Percentiles rank a stretch among this genome's conserved stretches.
Conservation (phyloP, 1,140 invertebrate genomes). For the Halotydeus destructor region DNA sequence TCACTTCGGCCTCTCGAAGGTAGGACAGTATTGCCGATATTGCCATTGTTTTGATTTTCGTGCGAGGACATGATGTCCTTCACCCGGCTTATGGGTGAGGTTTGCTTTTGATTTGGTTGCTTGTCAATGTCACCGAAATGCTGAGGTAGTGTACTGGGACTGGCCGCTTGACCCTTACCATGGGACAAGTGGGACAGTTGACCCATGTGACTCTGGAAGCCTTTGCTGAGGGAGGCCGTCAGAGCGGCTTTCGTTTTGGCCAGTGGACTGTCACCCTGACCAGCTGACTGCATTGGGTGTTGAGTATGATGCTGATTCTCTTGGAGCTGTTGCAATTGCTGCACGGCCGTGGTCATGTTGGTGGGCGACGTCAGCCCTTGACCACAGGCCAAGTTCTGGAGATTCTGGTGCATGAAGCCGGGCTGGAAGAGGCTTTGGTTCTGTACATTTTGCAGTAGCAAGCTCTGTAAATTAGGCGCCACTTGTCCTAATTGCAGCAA, state of each 20-base stretch:
- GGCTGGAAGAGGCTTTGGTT: slow-evolving; percentile 21
- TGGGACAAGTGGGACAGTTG: neutral
- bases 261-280: neutral
- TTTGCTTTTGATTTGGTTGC: neutral
- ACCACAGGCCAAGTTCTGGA: slow-evolving; percentile 18
- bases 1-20: slow-evolving; percentile 9
- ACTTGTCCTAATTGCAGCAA: slow-evolving; percentile 34
- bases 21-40: neutral
- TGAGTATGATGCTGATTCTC: slow-evolving; percentile 40
- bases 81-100: neutral
- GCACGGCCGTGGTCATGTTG: slow-evolving; percentile 38
- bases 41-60: neutral
- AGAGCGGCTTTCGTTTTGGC: slow-evolving; percentile 12
- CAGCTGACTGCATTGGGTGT: neutral
- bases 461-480: slow-evolving; percentile 33
- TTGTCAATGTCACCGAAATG: neutral
- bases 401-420: slow-evolving; percentile 21
- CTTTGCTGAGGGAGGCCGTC: slow-evolving; percentile 5
- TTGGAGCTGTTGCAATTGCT: slow-evolving; percentile 54
- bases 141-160: neutral
- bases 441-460: slow-evolving; percentile 44
- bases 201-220: neutral
- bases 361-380: slow-evolving; percentile 37
- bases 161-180: neutral
- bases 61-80: neutral